These are phyloP conservation scores for Mechanitis mazaeus DNA, from an alignment of 2,888 invertebrate species.

Conservation along the genomic window DNA sequence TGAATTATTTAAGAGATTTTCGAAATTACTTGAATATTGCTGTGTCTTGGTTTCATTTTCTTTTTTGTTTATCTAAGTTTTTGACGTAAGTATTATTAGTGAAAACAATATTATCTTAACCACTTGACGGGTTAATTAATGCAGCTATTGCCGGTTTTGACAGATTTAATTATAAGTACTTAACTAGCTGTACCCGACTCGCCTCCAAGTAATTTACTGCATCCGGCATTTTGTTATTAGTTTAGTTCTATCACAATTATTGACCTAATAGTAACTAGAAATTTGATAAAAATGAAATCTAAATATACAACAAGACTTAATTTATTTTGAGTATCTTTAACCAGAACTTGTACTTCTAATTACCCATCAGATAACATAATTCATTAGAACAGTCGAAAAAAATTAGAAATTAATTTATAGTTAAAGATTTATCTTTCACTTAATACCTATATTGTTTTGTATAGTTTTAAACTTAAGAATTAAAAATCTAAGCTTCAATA, in stretches of 20 bases:
- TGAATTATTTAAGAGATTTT: background rate
- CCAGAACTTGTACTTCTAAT: too few species aligned
- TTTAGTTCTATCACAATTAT: background rate
- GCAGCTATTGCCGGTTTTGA: slow-evolving; percentile 23
- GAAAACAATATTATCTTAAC: slow-evolving; percentile 19
- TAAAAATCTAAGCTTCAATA: too few species aligned
- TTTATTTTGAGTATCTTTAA: too few species aligned
- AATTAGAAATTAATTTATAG: too few species aligned
- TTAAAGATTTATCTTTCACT: too few species aligned
- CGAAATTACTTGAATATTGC: background rate
- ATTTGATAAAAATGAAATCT: background rate
- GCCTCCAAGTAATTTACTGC: slow-evolving; percentile 8
- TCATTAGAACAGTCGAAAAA: too few species aligned
- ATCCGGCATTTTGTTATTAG: slow-evolving; percentile 5
- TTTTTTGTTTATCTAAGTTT: slow-evolving; percentile 7
- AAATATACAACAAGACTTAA: background rate
- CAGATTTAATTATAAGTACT: slow-evolving; percentile 23
- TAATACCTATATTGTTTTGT: too few species aligned
- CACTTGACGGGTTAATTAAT: slow-evolving; percentile 21
- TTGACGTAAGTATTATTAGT: slow-evolving; percentile 13
- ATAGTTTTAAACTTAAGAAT: too few species aligned
- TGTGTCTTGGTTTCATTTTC: background rate
- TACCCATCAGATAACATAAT: too few species aligned
- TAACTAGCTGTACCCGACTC: slow-evolving; percentile 9
- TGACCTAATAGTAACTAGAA: background rate